Evolutionary conservation across 2,888 invertebrate species (phyloP), one percentile per base, ranked within the genome.

Genomic region (Caenorhabditis zanzibari): DNA sequence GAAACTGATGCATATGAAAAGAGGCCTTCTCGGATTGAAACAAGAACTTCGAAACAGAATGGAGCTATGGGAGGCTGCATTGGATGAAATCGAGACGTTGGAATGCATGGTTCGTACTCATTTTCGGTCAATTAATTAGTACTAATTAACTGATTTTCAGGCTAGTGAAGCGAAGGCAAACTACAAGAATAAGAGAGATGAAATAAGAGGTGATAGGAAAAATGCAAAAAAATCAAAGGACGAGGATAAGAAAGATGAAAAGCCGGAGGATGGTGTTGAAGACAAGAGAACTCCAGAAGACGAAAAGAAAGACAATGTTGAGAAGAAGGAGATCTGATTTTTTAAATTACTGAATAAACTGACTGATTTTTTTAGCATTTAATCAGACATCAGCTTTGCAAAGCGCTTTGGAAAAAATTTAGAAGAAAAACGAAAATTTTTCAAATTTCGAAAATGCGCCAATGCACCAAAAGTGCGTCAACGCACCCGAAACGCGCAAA

Each of bases 31-130:
- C 16, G 41, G 6, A 7, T 16, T 81, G 32, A 44, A 66, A 14
- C 44, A 32, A 47, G 82, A 77, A 28, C 32, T 82, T 6, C 32
- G 47, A 14, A 54, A 26, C 9, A 22, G 82, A 26, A 3, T 16
- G 16, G 32, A 54, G 19, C 32, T 82, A 1, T 77, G 77, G 77
- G 73, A 68, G 6, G 82, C 77, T 14, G 82, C 82, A 7, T 4
- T 35, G 1, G 73, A 73, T 14, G 82, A 82, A 22, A 47, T 77
- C 7, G 73, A 68, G 7, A 56, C 12, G 14, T 47, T 82, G 32
- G 77, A 77, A 19, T 47, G 28, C 19, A 54, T 82, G 73, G 77
- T 69, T 24, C 3, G 35, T 38, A n/a, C n/a, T n/a, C n/a, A n/a
- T n/a, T n/a, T 38, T 38, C 38, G 5, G 38, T 6, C 10, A 2